Conservation (phyloP, 2,113 vertebrate genomes). For the Varanus salvator region DNA sequence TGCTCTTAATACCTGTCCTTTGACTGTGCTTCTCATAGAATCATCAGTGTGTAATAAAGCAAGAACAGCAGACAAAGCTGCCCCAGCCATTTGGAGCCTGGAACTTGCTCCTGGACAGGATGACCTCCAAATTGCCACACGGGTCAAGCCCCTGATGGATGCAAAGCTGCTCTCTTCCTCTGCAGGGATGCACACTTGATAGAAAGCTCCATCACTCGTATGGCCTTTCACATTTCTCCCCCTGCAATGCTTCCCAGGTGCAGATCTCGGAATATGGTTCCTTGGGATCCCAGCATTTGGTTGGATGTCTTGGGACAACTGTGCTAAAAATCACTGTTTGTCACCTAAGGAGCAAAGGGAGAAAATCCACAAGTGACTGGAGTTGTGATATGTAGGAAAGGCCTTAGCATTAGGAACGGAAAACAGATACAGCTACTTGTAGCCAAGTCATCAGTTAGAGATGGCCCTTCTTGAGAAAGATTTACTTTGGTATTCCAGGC, state of each 20-base stretch:
- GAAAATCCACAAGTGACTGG: not conserved
- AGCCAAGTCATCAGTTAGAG: not conserved
- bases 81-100: not conserved
- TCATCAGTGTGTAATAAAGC: not conserved
- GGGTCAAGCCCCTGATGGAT: not conserved
- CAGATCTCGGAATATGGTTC: not conserved
- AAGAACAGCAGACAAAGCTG: not conserved
- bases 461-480: too few relatives aligned
- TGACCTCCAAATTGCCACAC: not conserved
- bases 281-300: not conserved
- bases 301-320: too few relatives aligned
- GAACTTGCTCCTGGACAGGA: not conserved
- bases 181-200: not conserved
- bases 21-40: not conserved
- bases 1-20: not conserved
- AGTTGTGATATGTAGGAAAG: too few relatives aligned
- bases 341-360: not conserved
- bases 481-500: not conserved
- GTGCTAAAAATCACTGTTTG: not conserved
- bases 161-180: not conserved
- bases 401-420: not conserved
- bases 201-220: not conserved
- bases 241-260: not conserved
- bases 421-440: not conserved
- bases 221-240: not conserved